Conservation (phyloP, 2,113 vertebrate species). For the Phasianus colchicus region DNA sequence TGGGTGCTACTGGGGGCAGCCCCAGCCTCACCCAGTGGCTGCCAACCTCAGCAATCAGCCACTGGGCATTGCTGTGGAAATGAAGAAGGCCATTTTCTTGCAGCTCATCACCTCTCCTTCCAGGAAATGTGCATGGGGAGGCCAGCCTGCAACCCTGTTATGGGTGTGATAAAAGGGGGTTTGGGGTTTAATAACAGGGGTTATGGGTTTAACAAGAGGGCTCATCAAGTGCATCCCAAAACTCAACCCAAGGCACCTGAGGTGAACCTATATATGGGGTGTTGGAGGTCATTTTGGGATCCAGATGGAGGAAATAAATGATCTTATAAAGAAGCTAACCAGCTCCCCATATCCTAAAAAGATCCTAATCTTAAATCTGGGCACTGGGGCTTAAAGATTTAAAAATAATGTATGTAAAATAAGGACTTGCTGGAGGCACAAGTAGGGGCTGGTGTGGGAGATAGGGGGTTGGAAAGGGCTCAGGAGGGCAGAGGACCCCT, state of each 20-base stretch:
- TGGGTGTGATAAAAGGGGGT: neutral
- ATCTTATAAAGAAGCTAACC: neutral
- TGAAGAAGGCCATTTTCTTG: constrained; percentile 68
- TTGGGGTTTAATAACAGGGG: too few species aligned
- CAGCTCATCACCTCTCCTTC: constrained; percentile 20
- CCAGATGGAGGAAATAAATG: neutral
- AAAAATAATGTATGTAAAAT: neutral
- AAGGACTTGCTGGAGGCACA: neutral
- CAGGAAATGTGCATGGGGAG: neutral
- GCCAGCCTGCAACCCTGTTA: neutral
- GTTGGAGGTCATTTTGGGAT: neutral
- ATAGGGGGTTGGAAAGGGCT: neutral
- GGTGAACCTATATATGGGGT: neutral
- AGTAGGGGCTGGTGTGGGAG: neutral
- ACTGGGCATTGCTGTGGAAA: constrained; percentile 81
- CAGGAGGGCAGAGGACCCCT: neutral
- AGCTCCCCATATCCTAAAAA: neutral
- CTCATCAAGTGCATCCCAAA: neutral
- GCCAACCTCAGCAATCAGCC: constrained; percentile 71
- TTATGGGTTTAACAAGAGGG: neutral
- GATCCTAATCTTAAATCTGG: neutral
- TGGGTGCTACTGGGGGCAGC: neutral
- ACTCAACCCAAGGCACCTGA: neutral
- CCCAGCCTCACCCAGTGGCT: neutral
- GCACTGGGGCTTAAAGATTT: fast-evolving